A percentile compares a stretch with the other conserved stretches of the same genome.
Conservation (phyloP, 2,888 invertebrate genomes). For the Volucella bombylans region DNA sequence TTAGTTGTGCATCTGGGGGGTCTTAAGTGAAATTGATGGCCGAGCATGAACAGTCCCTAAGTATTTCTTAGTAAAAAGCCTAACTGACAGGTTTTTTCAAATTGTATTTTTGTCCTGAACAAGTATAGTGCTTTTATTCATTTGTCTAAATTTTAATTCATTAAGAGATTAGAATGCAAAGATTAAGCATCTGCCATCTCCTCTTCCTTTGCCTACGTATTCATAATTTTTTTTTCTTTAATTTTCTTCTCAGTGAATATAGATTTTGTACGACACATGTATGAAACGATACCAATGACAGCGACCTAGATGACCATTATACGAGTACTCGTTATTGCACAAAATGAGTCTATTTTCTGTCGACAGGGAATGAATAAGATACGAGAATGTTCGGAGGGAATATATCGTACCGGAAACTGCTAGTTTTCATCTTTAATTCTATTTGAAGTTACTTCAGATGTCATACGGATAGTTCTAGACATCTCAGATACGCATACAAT, state of each 20-base stretch:
- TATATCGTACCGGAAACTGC: slow-evolving; percentile 53
- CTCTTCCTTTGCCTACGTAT: slow-evolving; percentile 13
- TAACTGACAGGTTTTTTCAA: slow-evolving; percentile 4
- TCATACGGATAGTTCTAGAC: neutral
- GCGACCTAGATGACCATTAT: slow-evolving; percentile 25
- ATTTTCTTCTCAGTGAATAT: slow-evolving; percentile 3
- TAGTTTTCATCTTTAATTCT: slow-evolving; percentile 41
- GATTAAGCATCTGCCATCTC: slow-evolving; percentile 18
- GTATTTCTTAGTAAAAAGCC: slow-evolving; percentile 17
- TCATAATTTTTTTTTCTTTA: slow-evolving; percentile 43
- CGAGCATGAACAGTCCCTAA: slow-evolving; percentile 16
- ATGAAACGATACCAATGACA: slow-evolving; percentile 11
- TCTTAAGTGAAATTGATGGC: slow-evolving; percentile 57
- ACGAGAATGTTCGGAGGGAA: slow-evolving; percentile 41
- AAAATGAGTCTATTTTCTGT: slow-evolving; percentile 52
- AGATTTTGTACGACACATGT: slow-evolving; percentile 18
- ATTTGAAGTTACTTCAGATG: slow-evolving; percentile 16
- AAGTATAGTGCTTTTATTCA: slow-evolving; percentile 47
- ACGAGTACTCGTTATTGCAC: too few species aligned
- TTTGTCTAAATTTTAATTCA: slow-evolving; percentile 69
- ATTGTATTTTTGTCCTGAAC: slow-evolving; percentile 1
- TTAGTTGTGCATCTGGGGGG: slow-evolving; percentile 16
- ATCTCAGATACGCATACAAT: neutral
- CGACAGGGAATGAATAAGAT: slow-evolving; percentile 34
- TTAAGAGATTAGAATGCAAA: slow-evolving; percentile 39